Base-by-base conservation (phyloP, 2,113 vertebrate species). In the Isichthys henryi region DNA sequence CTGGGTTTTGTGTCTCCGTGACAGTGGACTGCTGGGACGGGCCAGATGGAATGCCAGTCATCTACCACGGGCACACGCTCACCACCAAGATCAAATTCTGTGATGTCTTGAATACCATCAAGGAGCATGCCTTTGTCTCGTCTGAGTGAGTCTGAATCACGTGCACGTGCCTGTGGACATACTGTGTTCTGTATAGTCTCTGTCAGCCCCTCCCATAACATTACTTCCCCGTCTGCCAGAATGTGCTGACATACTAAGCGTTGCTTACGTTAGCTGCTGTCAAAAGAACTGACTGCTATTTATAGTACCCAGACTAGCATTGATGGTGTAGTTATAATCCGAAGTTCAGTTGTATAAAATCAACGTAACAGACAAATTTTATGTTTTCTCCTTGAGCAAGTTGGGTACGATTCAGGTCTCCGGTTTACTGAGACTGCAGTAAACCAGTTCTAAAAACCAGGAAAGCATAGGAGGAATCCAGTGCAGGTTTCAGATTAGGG, bases 11-110 rank as follows among this genome's bases (percentile, higher is more conserved):
- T 50, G 49, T 52, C 21, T 62, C 11, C 86, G 17, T 95, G 96
- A 31, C 94, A 99, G 98, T 99, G 97, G 98, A 99, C 93, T 99
- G 98, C 95, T 99, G 98, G 98, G 98, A 99, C 0, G 98, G 98
- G 89, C 98, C 98, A 0, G 98, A 99, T 23, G 97, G 97, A 90
- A 99, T 98, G 98, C 98, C 98, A 0, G 98, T 99, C 90, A 99
- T 99, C 92, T 99, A 99, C 94, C 98, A 99, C 0, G 98, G 98
- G 19, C 98, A 99, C 94, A 99, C 98, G 15, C 97, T 99, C 74
- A 99, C 98, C 87, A 99, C 98, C 92, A 99, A 99, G 96, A 99
- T 99, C 93, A 99, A 99, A 93, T 99, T 99, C 93, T 96, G 89
- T 0, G 98, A 99, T 0, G 98, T 99, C 85, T 93, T 99, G 89